Percentiles rank a stretch among this genome's conserved stretches.
Conservation (phyloP, 2,113 vertebrate species). For the Rhabdornis inornatus region DNA sequence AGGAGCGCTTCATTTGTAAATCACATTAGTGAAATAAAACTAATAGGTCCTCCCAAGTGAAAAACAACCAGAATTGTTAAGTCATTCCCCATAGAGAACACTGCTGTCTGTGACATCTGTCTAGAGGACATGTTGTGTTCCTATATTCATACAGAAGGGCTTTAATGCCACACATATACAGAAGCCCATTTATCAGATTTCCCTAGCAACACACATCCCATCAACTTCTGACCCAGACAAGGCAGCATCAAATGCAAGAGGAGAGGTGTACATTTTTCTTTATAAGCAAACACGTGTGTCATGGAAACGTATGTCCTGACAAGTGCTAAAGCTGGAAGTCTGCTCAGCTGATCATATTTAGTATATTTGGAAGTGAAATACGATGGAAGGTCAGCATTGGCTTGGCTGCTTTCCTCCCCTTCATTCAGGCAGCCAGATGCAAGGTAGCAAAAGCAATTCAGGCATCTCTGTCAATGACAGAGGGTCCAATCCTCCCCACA, state of each 20-base stretch:
- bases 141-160: neutral
- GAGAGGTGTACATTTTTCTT: neutral
- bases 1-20: neutral
- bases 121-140: neutral
- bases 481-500: constrained; percentile 37
- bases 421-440: constrained; percentile 45
- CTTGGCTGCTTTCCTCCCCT: constrained; percentile 22
- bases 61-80: neutral
- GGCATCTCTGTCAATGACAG: constrained; percentile 47
- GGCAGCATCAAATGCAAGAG: neutral
- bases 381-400: neutral
- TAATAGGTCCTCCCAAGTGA: neutral
- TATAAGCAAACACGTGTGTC: neutral
- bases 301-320: neutral
- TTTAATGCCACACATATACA: neutral
- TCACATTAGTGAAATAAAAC: neutral
- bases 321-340: constrained; percentile 19
- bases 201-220: neutral
- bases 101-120: neutral
- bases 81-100: neutral
- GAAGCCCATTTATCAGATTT: neutral
- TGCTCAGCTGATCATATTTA: neutral
- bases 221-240: neutral
- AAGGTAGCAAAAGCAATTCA: constrained; percentile 53
- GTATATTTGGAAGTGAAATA: constrained; percentile 24